These are phyloP conservation scores for Notarius lentiginosus DNA, from an alignment of 2,113 vertebrate genomes.

Conservation along the genomic window DNA sequence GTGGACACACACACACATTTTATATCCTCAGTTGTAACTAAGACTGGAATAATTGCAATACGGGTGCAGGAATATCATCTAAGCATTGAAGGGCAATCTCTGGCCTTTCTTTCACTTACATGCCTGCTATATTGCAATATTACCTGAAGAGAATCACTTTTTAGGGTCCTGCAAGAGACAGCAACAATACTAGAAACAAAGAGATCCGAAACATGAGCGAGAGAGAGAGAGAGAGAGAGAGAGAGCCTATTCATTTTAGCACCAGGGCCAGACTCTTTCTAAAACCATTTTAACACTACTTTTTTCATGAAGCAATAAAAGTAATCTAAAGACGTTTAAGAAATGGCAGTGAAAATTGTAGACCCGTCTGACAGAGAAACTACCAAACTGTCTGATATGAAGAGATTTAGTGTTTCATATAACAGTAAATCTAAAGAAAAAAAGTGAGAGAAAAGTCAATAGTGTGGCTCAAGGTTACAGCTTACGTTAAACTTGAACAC, in stretches of 20 bases:
- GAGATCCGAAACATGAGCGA: neutral
- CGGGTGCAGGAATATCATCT: slow-evolving; percentile 21
- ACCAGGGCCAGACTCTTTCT: neutral
- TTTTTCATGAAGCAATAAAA: neutral
- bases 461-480: neutral
- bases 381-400: neutral
- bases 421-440: neutral
- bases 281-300: neutral
- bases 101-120: neutral
- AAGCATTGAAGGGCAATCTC: slow-evolving; percentile 24
- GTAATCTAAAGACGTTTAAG: neutral
- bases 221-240: neutral
- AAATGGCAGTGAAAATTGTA: neutral
- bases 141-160: neutral
- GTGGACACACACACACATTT: slow-evolving; percentile 10
- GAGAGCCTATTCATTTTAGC: no score
- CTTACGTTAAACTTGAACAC: neutral
- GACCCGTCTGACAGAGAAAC: neutral
- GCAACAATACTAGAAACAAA: slow-evolving; percentile 4
- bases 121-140: slow-evolving; percentile 6
- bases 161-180: neutral
- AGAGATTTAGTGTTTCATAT: neutral
- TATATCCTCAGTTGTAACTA: neutral
- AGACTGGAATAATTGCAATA: slow-evolving; percentile 23
- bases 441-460: neutral